These are phyloP conservation scores for Rachycentron canadum DNA, from an alignment of 2,797 vertebrate species.

Conservation along the genomic window DNA sequence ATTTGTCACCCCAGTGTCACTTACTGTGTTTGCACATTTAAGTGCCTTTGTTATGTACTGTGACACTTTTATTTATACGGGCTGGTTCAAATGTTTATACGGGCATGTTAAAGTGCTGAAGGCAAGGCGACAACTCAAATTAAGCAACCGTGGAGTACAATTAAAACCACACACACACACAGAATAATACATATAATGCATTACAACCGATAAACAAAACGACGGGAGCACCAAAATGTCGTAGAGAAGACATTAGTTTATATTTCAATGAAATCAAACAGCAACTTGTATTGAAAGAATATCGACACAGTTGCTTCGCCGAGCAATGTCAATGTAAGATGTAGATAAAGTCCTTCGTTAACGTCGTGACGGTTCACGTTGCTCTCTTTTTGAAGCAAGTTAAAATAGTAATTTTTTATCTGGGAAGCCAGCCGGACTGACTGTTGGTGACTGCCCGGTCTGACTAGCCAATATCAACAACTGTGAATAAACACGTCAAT, in stretches of 20 bases:
- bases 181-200: not conserved
- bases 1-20: slow-evolving; percentile 39
- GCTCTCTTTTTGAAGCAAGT: not conserved
- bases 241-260: not conserved
- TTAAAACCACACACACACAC: not conserved
- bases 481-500: slow-evolving; percentile 58
- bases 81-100: not conserved
- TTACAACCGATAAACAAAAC: no score
- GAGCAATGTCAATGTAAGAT: not conserved
- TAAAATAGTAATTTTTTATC: not conserved
- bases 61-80: not conserved
- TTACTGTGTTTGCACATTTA: not conserved
- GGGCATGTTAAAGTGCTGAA: not conserved
- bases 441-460: not conserved
- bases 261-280: not conserved
- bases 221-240: not conserved
- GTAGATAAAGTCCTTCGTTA: not conserved
- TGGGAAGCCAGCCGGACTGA: not conserved
- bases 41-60: not conserved
- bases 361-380: rapidly evolving
- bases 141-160: no score
- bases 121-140: not conserved
- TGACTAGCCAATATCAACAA: slow-evolving; percentile 36
- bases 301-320: not conserved
- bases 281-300: not conserved